These are phyloP conservation scores for Accipiter superciliosus DNA, from an alignment of 2,797 vertebrate genomes.

Conservation along the genomic window DNA sequence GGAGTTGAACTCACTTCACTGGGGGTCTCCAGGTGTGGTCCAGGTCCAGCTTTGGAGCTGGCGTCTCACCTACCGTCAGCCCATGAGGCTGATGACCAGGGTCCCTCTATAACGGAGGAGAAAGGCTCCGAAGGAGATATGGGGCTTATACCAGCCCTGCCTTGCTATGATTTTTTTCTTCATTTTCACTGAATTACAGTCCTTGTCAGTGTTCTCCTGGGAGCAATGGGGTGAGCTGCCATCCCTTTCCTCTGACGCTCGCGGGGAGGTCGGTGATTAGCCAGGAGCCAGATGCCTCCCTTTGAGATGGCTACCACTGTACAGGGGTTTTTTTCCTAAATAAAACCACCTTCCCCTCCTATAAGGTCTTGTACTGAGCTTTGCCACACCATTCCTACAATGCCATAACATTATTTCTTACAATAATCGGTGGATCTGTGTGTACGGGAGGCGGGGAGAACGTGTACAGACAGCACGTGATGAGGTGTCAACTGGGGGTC, in stretches of 20 bases:
- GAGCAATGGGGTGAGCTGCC: background rate
- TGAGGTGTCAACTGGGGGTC: background rate
- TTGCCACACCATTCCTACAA: background rate
- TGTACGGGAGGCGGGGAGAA: accelerated
- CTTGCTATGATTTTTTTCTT: background rate
- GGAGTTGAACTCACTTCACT: background rate
- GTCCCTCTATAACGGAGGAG: background rate
- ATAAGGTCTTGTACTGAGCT: background rate
- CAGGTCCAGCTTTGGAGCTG: background rate
- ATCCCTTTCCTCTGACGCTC: background rate
- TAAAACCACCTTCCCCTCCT: background rate
- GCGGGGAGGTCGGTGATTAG: accelerated
- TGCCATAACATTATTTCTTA: background rate
- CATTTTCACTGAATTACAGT: background rate
- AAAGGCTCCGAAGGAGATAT: background rate
- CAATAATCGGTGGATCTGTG: background rate
- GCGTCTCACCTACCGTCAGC: background rate
- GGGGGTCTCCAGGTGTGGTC: background rate
- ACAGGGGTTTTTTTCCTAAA: background rate
- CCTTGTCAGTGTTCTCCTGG: background rate
- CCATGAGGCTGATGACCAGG: background rate
- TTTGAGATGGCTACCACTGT: background rate
- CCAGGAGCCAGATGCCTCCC: background rate
- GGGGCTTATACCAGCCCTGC: background rate
- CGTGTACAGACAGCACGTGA: accelerated